A percentile compares a stretch with the other conserved stretches of the same genome.
These are phyloP conservation scores for Alcedo atthis DNA, from an alignment of 2,797 vertebrate genomes.

Conservation along the genomic window DNA sequence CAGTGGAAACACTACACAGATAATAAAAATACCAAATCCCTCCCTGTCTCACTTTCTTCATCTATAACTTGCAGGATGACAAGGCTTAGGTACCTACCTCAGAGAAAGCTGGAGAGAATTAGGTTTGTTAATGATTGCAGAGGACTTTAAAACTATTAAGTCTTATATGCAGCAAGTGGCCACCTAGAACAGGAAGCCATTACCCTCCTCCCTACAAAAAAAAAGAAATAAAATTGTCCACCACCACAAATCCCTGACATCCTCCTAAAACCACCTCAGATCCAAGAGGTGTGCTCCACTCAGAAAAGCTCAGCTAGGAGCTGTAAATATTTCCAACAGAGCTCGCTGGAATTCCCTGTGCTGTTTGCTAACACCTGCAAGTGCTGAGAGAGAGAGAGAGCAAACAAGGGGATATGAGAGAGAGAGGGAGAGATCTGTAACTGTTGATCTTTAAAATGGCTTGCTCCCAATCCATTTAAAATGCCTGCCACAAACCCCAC, in stretches of 20 bases:
- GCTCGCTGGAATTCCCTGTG: not conserved
- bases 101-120: not conserved
- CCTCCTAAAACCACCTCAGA: not conserved
- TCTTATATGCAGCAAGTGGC: not conserved
- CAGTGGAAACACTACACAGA: not conserved
- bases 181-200: not conserved
- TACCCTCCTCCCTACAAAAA: not conserved
- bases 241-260: not conserved
- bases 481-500: not conserved
- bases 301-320: not conserved
- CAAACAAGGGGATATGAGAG: constrained; percentile 45
- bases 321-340: not conserved
- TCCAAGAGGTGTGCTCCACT: not conserved
- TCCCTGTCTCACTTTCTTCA: not conserved
- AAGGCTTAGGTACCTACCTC: constrained; percentile 7
- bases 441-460: not conserved
- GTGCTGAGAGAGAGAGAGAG: constrained; percentile 36
- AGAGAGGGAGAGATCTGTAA: constrained; percentile 67
- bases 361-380: not conserved
- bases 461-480: constrained; percentile 2
- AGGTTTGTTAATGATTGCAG: not conserved
- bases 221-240: not conserved
- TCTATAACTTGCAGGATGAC: not conserved
- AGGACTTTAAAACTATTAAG: not conserved
- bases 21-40: not conserved